These are phyloP conservation scores for Mesocricetus auratus DNA, from an alignment of 2,113 vertebrate species.

Conservation along the genomic window DNA sequence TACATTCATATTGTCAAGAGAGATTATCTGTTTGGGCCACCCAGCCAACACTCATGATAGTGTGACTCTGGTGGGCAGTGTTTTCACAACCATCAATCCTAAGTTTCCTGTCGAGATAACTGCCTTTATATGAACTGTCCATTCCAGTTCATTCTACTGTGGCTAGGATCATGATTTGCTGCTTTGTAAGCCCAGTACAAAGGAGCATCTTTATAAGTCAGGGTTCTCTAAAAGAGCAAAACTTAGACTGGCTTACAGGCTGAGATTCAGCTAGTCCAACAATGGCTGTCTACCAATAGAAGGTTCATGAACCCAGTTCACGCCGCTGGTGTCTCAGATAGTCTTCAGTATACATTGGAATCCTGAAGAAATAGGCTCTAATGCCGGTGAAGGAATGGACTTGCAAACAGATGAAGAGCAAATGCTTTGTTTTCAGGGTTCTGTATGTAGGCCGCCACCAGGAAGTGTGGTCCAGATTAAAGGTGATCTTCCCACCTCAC, in stretches of 20 bases:
- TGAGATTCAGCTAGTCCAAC: neutral
- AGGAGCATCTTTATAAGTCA: neutral
- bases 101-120: neutral
- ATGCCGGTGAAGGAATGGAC: neutral
- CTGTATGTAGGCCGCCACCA: neutral
- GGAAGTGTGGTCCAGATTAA: neutral
- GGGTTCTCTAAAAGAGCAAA: neutral
- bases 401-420: neutral
- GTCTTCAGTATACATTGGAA: neutral
- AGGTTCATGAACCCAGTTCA: neutral
- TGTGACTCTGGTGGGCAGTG: neutral
- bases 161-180: neutral
- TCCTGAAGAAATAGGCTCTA: neutral
- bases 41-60: neutral
- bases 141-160: neutral
- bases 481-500: neutral
- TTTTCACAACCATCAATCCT: neutral
- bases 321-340: neutral
- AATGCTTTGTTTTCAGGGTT: neutral
- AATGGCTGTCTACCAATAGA: neutral
- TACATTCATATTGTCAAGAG: neutral
- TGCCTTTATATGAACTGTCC: neutral
- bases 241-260: neutral
- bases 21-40: neutral
- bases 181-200: neutral